Base-by-base conservation (phyloP, 2,888 invertebrate species). In the Sthenelais limicola region DNA sequence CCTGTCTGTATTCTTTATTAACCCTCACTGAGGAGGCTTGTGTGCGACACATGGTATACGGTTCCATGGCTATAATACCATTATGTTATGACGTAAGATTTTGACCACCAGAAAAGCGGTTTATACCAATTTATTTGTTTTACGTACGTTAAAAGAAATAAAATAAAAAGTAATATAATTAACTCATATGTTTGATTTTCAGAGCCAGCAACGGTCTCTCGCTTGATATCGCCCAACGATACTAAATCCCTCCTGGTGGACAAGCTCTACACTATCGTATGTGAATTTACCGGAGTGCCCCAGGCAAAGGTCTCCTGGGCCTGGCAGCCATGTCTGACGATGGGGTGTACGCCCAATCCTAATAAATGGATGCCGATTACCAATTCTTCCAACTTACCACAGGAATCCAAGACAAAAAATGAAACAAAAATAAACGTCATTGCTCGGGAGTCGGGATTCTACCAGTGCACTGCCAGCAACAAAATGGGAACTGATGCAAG, bases 251-350 rank as follows among this genome's bases (percentile, higher is more conserved):
- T 47, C 71, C 43, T 58, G 24, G 74, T 43, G 52, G 58, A 58
- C 24, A 24, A 28, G 9, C 30, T 15, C n/a, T 54, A 62, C 68
- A 38, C 49, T 7, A 32, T 74, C 28, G 48, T 21, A 28, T 74
- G 74, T 48, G 5, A n/a, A 15, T 43, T 26, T 15, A 51, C 48
- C 0, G 72, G 74, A 30, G 38, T 54, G 4, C 58, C 74, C 28
- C 28, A 21, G 21, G 35, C 74, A 28, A 26, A 4, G 12, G 72
- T 74, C 24, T 18, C 21, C 15, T 74, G 74, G 74, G 32, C 28
- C 28, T 74, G 74, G 74, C 74, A 74, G 68, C 56, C 72, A 15
- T 74, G 74, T 67, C 56, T 51, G 51, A 51, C 51, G 21, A 21
- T 18, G 21, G 26, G 51, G n/a, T 38, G 38, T 15, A 24, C 21